These are phyloP conservation scores for Parazoanthus atlanticus DNA, from an alignment of 92 coral and sea anemone genomes.

Conservation along the genomic window DNA sequence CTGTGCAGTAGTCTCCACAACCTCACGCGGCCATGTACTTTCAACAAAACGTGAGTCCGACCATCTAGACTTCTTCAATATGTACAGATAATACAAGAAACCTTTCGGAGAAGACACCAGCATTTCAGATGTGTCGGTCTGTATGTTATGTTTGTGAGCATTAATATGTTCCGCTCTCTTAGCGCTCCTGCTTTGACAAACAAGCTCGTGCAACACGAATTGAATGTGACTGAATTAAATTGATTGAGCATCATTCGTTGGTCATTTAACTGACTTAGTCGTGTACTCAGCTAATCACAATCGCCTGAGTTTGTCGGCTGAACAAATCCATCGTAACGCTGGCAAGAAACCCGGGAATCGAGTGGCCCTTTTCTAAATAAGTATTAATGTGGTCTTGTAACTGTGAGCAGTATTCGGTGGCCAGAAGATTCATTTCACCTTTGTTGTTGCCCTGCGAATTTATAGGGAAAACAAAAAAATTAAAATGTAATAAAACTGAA, in stretches of 20 bases:
- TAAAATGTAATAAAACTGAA: neutral
- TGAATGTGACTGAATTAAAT: no score
- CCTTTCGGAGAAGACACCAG: no score
- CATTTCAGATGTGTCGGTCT: no score
- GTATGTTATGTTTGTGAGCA: no score
- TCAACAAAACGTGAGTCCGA: no score
- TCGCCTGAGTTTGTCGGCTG: constrained; percentile 91
- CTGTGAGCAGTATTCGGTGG: constrained; percentile 92
- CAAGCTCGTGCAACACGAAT: no score
- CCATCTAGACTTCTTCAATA: no score
- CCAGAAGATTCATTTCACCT: constrained; percentile 94
- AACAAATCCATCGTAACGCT: constrained; percentile 93
- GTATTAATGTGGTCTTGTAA: constrained; percentile 84
- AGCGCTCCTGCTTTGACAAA: no score
- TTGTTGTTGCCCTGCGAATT: constrained; percentile 75
- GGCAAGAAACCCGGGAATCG: constrained; percentile 95
- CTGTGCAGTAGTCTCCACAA: no score
- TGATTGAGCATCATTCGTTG: neutral
- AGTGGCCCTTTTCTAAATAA: constrained; percentile 79
- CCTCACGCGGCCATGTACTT: no score
- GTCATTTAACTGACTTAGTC: neutral
- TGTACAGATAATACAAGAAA: no score
- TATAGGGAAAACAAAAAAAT: neutral
- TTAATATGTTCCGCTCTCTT: no score
- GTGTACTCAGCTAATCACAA: constrained; percentile 64